Evolutionary conservation across 2,797 vertebrate species (phyloP).

Genomic region (Falco berigora): DNA sequence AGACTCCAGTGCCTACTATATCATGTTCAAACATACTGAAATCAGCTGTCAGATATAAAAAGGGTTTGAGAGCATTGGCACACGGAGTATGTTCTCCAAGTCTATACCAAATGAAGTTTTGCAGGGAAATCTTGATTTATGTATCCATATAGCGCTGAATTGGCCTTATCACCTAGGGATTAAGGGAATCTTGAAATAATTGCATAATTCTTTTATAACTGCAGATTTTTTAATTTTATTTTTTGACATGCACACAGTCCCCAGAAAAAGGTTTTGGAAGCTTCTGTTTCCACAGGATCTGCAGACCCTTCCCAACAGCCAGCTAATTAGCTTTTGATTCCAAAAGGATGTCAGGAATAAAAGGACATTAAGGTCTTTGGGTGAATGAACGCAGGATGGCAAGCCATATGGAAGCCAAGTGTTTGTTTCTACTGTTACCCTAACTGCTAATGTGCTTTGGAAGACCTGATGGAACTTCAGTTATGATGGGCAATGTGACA

Average conservation of each 20-base stretch:
- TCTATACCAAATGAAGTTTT: not conserved
- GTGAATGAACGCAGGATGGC: not conserved
- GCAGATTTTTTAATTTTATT: not conserved
- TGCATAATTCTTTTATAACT: not conserved
- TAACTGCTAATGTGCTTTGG: not conserved
- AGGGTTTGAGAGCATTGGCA: not conserved
- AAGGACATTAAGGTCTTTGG: not conserved
- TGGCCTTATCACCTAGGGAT: not conserved
- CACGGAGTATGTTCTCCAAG: not conserved
- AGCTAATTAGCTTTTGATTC: not conserved
- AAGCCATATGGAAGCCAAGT: not conserved
- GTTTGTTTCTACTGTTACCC: not conserved
- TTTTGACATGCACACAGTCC: no score
- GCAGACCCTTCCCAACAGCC: not conserved
- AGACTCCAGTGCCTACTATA: not conserved
- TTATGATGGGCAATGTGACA: not conserved
- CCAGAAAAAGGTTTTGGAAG: not conserved
- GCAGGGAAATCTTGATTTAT: not conserved
- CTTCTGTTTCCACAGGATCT: not conserved
- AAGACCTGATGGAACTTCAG: not conserved
- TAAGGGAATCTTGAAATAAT: not conserved
- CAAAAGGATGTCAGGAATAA: not conserved
- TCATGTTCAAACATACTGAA: not conserved
- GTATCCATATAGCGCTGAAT: not conserved
- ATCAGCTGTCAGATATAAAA: not conserved